Percentiles rank a stretch among this genome's conserved stretches.
Conservation (phyloP, 2,797 vertebrate species). For the Lutjanus argentimaculatus region DNA sequence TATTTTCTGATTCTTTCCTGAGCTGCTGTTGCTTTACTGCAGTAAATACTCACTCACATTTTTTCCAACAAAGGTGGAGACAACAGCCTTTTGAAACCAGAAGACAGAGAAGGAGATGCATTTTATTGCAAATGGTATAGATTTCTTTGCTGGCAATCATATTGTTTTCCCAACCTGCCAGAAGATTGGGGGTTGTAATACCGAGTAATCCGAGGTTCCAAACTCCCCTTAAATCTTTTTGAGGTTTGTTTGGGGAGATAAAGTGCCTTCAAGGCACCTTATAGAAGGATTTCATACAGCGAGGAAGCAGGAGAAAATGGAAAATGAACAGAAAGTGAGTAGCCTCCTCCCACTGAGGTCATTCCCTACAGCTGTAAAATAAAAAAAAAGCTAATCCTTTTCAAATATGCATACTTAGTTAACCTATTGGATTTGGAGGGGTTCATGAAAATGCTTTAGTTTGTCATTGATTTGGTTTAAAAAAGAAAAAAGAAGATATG, state of each 20-base stretch:
- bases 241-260: slow-evolving; percentile 48
- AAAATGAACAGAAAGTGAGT: slow-evolving; percentile 49
- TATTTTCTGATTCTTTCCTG: slow-evolving; percentile 22
- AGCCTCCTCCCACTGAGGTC: slow-evolving; percentile 63
- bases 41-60: not conserved
- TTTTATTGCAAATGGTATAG: slow-evolving; percentile 16
- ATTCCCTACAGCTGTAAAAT: slow-evolving; percentile 46
- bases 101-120: slow-evolving; percentile 10
- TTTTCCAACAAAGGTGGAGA: not conserved
- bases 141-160: slow-evolving; percentile 9
- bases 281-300: slow-evolving; percentile 34
- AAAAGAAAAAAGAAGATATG: slow-evolving; percentile 2
- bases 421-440: slow-evolving; percentile 9
- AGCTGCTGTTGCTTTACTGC: not conserved
- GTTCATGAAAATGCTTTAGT: not conserved
- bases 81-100: not conserved
- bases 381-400: slow-evolving; percentile 42
- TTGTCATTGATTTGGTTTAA: slow-evolving; percentile 10
- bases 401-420: slow-evolving; percentile 5
- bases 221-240: slow-evolving; percentile 49
- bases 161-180: slow-evolving; percentile 32
- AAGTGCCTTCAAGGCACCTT: slow-evolving; percentile 43
- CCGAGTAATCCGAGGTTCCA: slow-evolving; percentile 28
- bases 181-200: slow-evolving; percentile 18
- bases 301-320: slow-evolving; percentile 53